Percentiles rank a stretch among this genome's conserved stretches.
Evolutionary conservation across 2,113 vertebrate species (phyloP).

Genomic region (Ptilonorhynchus violaceus): DNA sequence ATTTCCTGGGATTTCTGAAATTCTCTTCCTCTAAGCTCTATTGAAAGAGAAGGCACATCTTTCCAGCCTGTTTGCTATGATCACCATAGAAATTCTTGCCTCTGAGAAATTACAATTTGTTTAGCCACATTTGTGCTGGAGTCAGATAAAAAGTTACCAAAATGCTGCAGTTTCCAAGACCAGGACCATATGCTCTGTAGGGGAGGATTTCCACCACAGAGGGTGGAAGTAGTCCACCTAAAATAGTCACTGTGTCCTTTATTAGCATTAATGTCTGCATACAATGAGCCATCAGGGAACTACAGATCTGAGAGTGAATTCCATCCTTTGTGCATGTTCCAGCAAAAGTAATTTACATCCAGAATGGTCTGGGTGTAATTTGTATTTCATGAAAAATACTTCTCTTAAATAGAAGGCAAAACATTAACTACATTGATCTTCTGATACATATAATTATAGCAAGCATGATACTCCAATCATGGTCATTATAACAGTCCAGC

Average conservation of each 20-base stretch:
- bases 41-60: background rate
- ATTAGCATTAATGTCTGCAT: background rate
- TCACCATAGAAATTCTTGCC: background rate
- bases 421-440: background rate
- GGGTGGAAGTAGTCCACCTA: too few relatives aligned
- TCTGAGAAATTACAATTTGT: background rate
- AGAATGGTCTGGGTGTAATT: background rate
- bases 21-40: background rate
- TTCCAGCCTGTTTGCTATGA: background rate
- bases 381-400: background rate
- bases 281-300: background rate
- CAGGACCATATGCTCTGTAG: background rate
- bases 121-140: background rate
- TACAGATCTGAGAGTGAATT: background rate
- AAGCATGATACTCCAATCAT: background rate
- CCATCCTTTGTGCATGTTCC: background rate
- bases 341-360: background rate
- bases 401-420: background rate
- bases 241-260: background rate
- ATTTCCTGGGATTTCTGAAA: background rate
- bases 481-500: background rate
- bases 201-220: background rate
- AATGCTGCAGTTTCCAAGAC: background rate
- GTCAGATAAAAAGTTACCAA: background rate
- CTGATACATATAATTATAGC: background rate